phyloP scores from a whole-genome alignment of 92 coral and sea anemone species.

The Chrysogorgia sp. region DNA sequence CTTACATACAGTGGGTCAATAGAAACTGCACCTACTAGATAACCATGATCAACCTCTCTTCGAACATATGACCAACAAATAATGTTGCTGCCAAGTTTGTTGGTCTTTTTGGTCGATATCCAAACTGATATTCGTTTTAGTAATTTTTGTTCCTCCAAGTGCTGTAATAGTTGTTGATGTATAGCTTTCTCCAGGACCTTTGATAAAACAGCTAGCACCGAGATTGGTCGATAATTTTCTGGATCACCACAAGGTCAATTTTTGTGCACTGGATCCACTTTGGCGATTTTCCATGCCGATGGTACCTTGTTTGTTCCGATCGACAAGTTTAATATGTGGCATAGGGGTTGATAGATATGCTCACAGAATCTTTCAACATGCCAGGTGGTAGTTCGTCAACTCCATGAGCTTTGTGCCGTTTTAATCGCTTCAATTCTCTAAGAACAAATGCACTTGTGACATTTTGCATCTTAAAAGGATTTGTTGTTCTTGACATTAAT shows the following conservation, averaged over 20 bases:
- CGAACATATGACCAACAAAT: not conserved
- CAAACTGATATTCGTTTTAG: constrained; percentile 8
- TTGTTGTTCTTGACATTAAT: no score
- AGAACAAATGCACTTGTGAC: no score
- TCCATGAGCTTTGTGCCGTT: no score
- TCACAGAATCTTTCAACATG: no score
- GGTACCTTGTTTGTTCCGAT: no score
- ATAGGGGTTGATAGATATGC: not conserved
- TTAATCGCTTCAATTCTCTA: no score
- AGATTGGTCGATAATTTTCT: constrained; percentile 13
- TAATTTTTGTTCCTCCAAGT: not conserved
- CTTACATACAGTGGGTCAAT: constrained; percentile 19
- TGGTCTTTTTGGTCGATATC: not conserved
- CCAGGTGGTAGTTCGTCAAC: no score
- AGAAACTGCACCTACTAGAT: constrained; percentile 7
- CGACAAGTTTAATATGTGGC: constrained; percentile 11
- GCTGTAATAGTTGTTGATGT: not conserved
- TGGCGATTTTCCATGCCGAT: no score
- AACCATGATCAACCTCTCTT: constrained; percentile 1
- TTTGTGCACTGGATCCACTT: no score
- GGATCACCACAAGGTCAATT: not conserved
- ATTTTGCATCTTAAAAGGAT: no score
- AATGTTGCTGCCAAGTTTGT: not conserved
- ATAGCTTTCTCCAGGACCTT: constrained; percentile 14
- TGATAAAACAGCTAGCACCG: not conserved